Conservation (phyloP, 2,888 invertebrate species). For the Asteroscopus sphinx region DNA sequence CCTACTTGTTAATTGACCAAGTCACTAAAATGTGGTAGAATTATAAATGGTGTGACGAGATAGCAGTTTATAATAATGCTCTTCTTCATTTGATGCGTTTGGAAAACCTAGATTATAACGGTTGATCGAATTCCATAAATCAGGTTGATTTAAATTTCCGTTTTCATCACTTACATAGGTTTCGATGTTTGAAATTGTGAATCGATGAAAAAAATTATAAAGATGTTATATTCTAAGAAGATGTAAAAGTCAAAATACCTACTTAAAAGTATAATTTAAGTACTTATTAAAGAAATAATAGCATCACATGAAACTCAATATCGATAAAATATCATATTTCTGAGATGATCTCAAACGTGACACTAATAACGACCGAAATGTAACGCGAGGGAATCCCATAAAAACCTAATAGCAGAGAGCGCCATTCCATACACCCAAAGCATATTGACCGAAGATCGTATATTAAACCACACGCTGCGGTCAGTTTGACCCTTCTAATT, state of each 20-base stretch:
- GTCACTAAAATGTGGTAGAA: slow-evolving; percentile 14
- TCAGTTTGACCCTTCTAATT: slow-evolving; percentile 77
- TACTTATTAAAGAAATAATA: slow-evolving; percentile 28
- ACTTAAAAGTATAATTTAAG: background rate
- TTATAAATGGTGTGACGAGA: slow-evolving; percentile 7
- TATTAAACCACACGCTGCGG: slow-evolving; percentile 76
- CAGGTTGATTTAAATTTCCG: background rate
- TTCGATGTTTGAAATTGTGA: too few relatives aligned
- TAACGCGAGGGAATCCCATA: slow-evolving; percentile 49
- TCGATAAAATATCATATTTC: slow-evolving; percentile 52
- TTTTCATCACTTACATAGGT: too few relatives aligned
- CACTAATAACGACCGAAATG: slow-evolving; percentile 54
- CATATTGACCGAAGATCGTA: slow-evolving; percentile 55
- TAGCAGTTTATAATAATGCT: slow-evolving; percentile 1
- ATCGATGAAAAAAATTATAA: background rate
- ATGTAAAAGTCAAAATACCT: slow-evolving; percentile 9
- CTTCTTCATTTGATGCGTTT: slow-evolving; percentile 11
- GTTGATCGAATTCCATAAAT: background rate
- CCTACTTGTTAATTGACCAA: slow-evolving; percentile 23
- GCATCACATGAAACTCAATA: slow-evolving; percentile 35
- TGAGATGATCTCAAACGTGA: slow-evolving; percentile 50
- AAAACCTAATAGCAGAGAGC: slow-evolving; percentile 48
- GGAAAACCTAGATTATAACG: slow-evolving; percentile 6
- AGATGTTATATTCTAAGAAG: background rate
- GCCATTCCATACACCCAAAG: slow-evolving; percentile 40